Evolutionary conservation across 2,888 invertebrate genomes (phyloP), one percentile per base, ranked within the genome.

Genomic region (Alloplasta piceator): DNA sequence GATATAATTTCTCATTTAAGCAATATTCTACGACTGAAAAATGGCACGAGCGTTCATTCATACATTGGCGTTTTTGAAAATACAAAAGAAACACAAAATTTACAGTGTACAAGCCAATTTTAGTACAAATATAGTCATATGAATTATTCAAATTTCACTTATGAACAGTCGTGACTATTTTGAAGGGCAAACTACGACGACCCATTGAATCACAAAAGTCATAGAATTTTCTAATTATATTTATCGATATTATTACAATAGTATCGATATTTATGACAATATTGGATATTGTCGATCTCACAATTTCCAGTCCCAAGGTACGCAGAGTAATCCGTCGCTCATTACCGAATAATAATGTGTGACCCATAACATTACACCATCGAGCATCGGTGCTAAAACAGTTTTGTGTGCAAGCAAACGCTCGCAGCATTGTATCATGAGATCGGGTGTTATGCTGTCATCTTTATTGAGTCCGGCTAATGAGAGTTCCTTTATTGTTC

Each of bases 261-360:
- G 1, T 46, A 10, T 4, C 48, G 26, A 52, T 67, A 26, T 46
- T 14, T 38, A 46, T n/a, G 6, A 12, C 38, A 10, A 16, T 3
- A 55, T 9, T 4, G 55, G 14, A n/a, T 16, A n/a, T 43, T n/a
- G 43, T 73, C 9, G 38, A 26, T 78, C 82, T 91, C 87, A 93
- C 82, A 94, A 93, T 90, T 95, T 95, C 94, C 96, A 98, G 92
- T 98, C 96, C 98, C 98, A 98, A 14, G 98, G 98, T 91, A 98
- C 96, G 90, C 98, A 98, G 71, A 98, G 94, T 75, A 97, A 96
- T 0, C 98, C 98, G 92, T 98, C 98, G 0, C 96, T 95, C 89
- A 98, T 94, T 63, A 98, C 96, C 0, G 98, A 97, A 91, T 98
- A 98, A 92, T 98, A 98, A 90, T 97, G 97, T 0, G 98, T 96